phyloP scores from a whole-genome alignment of 2,113 vertebrate species.

The Lycaon pictus region DNA sequence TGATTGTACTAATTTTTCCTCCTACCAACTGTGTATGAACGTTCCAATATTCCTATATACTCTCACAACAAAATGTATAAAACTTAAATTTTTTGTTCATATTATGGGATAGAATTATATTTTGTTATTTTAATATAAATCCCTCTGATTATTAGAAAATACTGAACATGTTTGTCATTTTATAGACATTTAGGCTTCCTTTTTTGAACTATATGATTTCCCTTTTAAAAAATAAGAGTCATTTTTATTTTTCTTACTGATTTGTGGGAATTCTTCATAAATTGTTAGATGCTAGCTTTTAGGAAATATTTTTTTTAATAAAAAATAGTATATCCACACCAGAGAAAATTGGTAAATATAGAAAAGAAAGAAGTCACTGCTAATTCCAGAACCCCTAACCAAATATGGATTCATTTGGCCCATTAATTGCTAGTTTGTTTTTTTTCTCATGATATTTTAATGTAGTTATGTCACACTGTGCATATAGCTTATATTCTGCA shows the following conservation, averaged over 20 bases:
- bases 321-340: neutral
- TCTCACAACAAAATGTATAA: neutral
- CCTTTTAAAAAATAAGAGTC: neutral
- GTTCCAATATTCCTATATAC: neutral
- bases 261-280: neutral
- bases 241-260: conserved; percentile 35
- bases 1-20: conserved; percentile 7
- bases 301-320: neutral
- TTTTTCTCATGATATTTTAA: conserved; percentile 24
- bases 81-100: conserved; percentile 39
- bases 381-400: neutral
- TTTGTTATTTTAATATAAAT: conserved; percentile 43
- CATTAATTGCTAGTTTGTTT: neutral
- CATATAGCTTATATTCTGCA: neutral
- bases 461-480: neutral
- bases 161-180: neutral
- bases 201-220: conserved; percentile 47
- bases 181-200: conserved; percentile 22
- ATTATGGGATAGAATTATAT: neutral
- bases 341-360: conserved; percentile 42
- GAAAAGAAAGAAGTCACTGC: conserved; percentile 16
- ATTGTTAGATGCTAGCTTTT: neutral
- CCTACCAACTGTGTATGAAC: neutral
- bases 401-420: neutral
- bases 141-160: conserved; percentile 16